These are phyloP conservation scores for Dinomys branickii DNA, from an alignment of 2,113 vertebrate genomes.

Conservation along the genomic window DNA sequence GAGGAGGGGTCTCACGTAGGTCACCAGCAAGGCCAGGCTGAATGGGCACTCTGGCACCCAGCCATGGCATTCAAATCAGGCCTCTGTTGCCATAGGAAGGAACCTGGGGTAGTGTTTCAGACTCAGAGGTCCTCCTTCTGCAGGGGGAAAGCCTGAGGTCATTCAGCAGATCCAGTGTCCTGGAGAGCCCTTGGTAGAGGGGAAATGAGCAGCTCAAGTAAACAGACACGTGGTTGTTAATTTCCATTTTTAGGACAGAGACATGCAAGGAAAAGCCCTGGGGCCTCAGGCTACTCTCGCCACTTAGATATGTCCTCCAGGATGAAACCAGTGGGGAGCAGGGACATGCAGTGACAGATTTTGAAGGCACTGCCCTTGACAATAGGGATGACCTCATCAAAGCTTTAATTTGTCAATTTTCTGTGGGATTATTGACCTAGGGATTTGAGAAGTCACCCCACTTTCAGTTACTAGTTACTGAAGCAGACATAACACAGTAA, in stretches of 20 bases:
- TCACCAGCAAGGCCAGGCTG: background rate
- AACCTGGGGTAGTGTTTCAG: background rate
- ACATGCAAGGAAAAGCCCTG: background rate
- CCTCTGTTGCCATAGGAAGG: background rate
- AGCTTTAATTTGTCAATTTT: background rate
- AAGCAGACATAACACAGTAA: background rate
- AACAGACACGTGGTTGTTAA: background rate
- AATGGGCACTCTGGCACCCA: background rate
- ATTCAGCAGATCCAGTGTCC: background rate
- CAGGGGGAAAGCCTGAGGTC: background rate
- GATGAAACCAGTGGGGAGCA: background rate
- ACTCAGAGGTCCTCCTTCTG: background rate
- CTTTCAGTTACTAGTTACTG: background rate
- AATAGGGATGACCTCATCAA: background rate
- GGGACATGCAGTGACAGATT: background rate
- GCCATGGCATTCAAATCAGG: background rate
- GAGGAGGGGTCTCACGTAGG: background rate
- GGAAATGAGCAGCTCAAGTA: background rate
- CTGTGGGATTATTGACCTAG: too few relatives aligned
- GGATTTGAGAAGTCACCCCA: background rate
- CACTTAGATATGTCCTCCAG: background rate
- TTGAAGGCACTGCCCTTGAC: background rate
- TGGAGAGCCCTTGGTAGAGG: background rate
- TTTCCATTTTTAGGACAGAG: background rate
- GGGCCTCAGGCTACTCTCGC: background rate